Evolutionary conservation across 2,113 vertebrate species (phyloP).

Genomic region (Peromyscus maniculatus): DNA sequence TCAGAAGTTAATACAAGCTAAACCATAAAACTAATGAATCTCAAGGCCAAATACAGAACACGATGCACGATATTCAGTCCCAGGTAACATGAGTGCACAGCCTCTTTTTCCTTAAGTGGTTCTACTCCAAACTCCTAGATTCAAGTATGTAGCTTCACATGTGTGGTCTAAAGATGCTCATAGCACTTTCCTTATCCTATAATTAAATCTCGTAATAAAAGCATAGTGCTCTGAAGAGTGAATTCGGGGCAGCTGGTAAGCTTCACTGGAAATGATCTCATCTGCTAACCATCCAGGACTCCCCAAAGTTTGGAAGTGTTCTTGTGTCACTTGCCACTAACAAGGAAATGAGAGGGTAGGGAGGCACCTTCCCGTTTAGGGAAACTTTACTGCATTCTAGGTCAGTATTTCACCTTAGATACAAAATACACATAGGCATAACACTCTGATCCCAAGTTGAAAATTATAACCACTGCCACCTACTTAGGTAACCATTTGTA

Average conservation of each 20-base stretch:
- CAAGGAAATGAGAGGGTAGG: conserved; percentile 26
- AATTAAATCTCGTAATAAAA: conserved; percentile 70
- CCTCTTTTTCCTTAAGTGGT: not conserved
- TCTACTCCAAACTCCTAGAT: conserved; percentile 64
- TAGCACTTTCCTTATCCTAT: conserved; percentile 78
- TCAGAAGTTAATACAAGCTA: conserved; percentile 52
- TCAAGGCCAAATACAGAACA: not conserved
- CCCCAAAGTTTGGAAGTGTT: conserved; percentile 61
- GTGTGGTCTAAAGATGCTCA: conserved; percentile 73
- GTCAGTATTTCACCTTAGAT: conserved; percentile 51
- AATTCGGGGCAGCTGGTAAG: conserved; percentile 72
- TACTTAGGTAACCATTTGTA: not conserved
- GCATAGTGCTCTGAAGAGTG: conserved; percentile 64
- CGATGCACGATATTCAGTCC: not conserved
- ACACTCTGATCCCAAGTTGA: conserved; percentile 21
- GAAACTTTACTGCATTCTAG: conserved; percentile 54
- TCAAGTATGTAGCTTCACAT: conserved; percentile 56
- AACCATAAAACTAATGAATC: conserved; percentile 51
- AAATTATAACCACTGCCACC: not conserved
- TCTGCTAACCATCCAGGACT: conserved; percentile 69
- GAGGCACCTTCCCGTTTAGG: conserved; percentile 71
- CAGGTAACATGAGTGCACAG: not conserved
- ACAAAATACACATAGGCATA: conserved; percentile 43
- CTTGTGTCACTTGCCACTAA: conserved; percentile 68
- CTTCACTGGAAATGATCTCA: conserved; percentile 74